These are phyloP conservation scores for Labeo rohita DNA, from an alignment of 2,113 vertebrate genomes.

Conservation along the genomic window DNA sequence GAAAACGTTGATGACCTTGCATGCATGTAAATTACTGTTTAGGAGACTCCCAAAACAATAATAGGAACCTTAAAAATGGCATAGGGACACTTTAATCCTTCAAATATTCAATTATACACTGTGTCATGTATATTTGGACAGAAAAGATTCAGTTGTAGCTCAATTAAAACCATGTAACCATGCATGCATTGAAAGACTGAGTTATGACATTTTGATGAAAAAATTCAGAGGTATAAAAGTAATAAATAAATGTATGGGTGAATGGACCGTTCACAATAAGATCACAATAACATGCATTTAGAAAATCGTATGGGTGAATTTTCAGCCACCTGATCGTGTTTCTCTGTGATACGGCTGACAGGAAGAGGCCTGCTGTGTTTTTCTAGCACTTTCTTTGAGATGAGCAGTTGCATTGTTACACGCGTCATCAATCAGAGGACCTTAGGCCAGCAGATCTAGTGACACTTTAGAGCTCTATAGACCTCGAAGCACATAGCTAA, in stretches of 20 bases:
- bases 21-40: too few relatives aligned
- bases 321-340: slow-evolving; percentile 3
- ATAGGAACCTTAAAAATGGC: too few relatives aligned
- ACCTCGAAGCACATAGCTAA: slow-evolving; percentile 39
- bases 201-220: background rate
- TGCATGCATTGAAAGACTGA: too few relatives aligned
- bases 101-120: background rate
- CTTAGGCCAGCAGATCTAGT: slow-evolving; percentile 29
- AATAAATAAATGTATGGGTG: background rate
- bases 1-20: too few relatives aligned
- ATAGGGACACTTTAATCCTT: background rate
- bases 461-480: slow-evolving; percentile 32
- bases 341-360: slow-evolving; percentile 11
- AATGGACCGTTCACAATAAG: background rate
- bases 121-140: background rate
- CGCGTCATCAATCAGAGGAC: slow-evolving; percentile 25
- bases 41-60: too few relatives aligned
- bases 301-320: background rate
- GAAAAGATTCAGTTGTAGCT: background rate
- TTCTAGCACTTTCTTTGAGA: slow-evolving; percentile 25
- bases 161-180: too few relatives aligned
- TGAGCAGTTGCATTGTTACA: slow-evolving; percentile 27
- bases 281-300: background rate
- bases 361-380: slow-evolving; percentile 15
- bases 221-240: background rate